Base-by-base conservation (phyloP, 2,888 invertebrate species). In the Spisula subtruncata region DNA sequence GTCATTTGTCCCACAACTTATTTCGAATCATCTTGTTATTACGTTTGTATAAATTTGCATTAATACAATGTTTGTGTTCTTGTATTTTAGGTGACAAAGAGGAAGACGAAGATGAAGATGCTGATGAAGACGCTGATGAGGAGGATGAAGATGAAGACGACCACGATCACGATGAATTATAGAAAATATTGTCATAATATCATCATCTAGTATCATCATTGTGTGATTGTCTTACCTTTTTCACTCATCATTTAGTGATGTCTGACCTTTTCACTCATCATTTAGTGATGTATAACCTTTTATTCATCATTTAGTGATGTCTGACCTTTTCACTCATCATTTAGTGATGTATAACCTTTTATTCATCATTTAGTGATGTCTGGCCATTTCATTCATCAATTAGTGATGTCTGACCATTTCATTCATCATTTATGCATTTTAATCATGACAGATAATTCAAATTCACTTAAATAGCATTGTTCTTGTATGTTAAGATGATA, bases 91-190 rank as follows among this genome's bases (percentile, higher is more conserved):
- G 88, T 89, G 97, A 97, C 83, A 95, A 96, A 18, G 96, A 95
- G 92, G 96, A 96, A 56, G 95, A 96, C 83, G 96, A 96, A 54
- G 97, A 94, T 96, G 97, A 94, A 54, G 97, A 94, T 96, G 97
- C 94, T 95, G 98, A 97, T 51, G 97, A 97, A 88, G 94, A 94
- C 4, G 94, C 95, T 10, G 95, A 96, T 6, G 95, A 95, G 2
- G 97, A 93, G n/a, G 93, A 98, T 0, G 98, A 98, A 18, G 89
- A 87, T 4, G 91, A 89, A n/a, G 90, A 91, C 35, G 84, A 87
- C 51, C 87, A 89, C 16, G 86, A 88, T 54, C 93, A 93, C 29
- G 93, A 93, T 85, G 93, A 93, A 80, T 93, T 93, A 85, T 93
- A 93, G 35, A 75, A n/a, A 41, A 48, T 32, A 29, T 29, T 48